Evolutionary conservation across 2,888 invertebrate genomes (phyloP).

Genomic region (Cybosia mesomella): DNA sequence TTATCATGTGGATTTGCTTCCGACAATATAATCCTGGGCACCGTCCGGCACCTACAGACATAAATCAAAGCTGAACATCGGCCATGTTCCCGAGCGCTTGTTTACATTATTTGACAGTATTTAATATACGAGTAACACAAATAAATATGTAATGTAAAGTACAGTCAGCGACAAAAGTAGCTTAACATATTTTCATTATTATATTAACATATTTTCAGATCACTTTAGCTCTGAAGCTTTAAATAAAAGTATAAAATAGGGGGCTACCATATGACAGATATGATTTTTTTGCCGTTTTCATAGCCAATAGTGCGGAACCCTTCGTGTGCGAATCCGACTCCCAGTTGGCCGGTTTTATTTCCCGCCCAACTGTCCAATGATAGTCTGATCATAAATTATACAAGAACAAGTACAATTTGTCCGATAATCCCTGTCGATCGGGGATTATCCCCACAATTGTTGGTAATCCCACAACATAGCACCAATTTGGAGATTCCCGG

Average conservation of each 20-base stretch:
- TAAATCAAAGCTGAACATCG: conserved; percentile 1
- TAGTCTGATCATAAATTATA: conserved; percentile 61
- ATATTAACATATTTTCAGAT: too few relatives aligned
- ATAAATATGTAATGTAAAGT: not conserved
- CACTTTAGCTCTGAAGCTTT: too few relatives aligned
- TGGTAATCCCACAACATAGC: conserved; percentile 66
- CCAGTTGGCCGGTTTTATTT: conserved; percentile 6
- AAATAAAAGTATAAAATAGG: too few relatives aligned
- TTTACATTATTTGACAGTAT: conserved; percentile 2
- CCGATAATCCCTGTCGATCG: conserved; percentile 71
- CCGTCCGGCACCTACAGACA: not conserved
- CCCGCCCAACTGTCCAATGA: conserved; percentile 36
- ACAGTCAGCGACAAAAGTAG: not conserved
- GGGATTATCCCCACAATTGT: conserved; percentile 70
- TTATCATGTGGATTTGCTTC: not conserved
- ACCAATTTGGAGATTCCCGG: conserved; percentile 46
- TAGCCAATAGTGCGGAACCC: too few relatives aligned
- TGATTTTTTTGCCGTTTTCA: too few relatives aligned
- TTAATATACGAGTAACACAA: too few relatives aligned
- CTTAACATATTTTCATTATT: not conserved
- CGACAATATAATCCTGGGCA: not conserved
- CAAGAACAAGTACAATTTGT: conserved; percentile 59
- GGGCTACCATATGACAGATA: too few relatives aligned
- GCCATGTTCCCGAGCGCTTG: not conserved
- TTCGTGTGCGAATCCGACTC: too few relatives aligned